Percentiles rank a stretch among this genome's conserved stretches.
Evolutionary conservation across 2,888 invertebrate species (phyloP).

Genomic region (Chrysomela aeneicollis): DNA sequence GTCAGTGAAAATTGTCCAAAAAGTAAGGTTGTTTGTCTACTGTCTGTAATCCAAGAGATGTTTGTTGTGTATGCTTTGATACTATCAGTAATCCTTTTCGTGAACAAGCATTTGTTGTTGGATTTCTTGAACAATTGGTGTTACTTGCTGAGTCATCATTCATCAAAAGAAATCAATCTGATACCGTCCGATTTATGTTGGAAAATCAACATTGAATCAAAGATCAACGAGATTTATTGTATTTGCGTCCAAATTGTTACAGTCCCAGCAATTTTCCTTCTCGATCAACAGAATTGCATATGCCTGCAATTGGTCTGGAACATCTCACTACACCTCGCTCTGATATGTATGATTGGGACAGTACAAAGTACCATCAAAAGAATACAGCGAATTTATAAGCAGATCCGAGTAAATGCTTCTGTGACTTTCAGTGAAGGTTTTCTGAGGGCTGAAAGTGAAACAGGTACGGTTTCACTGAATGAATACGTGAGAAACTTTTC

Average conservation of each 20-base stretch:
- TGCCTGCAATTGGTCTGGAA: background rate
- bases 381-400: background rate
- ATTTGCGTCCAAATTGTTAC: background rate
- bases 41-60: background rate
- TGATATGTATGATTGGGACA: background rate
- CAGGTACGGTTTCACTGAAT: background rate
- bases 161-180: background rate
- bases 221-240: background rate
- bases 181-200: background rate
- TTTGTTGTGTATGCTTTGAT: background rate
- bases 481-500: background rate
- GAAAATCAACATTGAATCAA: background rate
- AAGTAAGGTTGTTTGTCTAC: background rate
- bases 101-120: background rate
- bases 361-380: background rate
- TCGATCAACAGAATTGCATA: background rate
- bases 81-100: background rate
- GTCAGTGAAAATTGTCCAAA: background rate
- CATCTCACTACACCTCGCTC: background rate
- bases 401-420: background rate
- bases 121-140: background rate
- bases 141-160: background rate
- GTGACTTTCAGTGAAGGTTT: background rate
- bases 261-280: background rate
- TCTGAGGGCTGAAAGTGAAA: background rate